phyloP scores from a whole-genome alignment of 2,113 vertebrate genomes.

The Eptesicus fuscus region DNA sequence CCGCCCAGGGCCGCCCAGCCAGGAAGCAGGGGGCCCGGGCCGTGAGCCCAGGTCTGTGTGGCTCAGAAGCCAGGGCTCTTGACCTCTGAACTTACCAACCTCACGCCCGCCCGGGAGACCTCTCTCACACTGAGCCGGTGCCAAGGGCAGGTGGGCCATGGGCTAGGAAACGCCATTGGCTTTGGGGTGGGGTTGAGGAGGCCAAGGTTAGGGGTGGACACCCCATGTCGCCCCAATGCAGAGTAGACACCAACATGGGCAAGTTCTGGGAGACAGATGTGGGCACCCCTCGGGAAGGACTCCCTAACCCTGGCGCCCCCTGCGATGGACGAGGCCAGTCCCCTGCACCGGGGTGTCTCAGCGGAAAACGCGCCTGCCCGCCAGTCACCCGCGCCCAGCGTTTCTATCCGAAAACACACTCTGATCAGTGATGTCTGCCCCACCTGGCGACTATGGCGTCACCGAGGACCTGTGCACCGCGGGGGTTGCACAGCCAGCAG shows the following conservation, averaged over 20 bases:
- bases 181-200: not conserved
- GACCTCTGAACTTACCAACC: not conserved
- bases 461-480: accelerated
- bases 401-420: not conserved
- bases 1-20: not conserved
- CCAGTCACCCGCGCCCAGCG: too few species aligned
- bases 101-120: not conserved
- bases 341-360: not conserved
- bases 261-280: not conserved
- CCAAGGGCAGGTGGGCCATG: not conserved
- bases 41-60: not conserved
- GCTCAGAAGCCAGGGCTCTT: not conserved
- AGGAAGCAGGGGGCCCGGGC: accelerated
- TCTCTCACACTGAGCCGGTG: not conserved
- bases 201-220: too few species aligned
- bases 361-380: not conserved
- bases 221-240: accelerated
- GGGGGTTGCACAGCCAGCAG: not conserved
- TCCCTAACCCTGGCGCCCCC: not conserved
- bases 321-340: not conserved
- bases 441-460: not conserved
- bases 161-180: not conserved
- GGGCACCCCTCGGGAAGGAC: not conserved
- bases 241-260: not conserved
- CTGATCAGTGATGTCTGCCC: not conserved